Conservation (phyloP, 2,888 invertebrate genomes). For the Lycaena phlaeas region DNA sequence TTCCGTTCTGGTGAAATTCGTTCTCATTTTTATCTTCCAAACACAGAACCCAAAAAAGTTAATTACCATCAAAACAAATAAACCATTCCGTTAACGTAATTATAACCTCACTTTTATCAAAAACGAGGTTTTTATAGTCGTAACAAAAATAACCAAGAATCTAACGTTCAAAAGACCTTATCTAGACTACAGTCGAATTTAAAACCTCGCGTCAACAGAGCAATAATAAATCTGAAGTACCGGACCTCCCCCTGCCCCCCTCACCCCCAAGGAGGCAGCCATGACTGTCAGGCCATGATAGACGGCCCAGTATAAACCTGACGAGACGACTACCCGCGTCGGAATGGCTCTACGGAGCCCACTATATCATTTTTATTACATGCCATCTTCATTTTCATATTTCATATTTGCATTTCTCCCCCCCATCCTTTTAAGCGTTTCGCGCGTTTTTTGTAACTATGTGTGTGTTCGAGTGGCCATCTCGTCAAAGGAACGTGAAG, state of each 20-base stretch:
- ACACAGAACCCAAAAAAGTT: no score
- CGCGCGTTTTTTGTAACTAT: constrained; percentile 65
- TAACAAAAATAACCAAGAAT: background rate
- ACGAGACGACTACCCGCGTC: constrained; percentile 78
- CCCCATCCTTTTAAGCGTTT: constrained; percentile 51
- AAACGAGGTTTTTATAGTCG: no score
- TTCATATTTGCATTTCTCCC: constrained; percentile 73
- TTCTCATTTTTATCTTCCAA: no score
- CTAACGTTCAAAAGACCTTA: background rate
- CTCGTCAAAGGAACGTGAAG: constrained; percentile 10
- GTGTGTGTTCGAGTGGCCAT: constrained; percentile 13
- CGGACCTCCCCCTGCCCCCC: constrained; percentile 27
- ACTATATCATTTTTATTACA: constrained; percentile 87
- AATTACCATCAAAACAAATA: no score
- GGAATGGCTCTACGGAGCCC: constrained; percentile 84
- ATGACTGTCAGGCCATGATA: constrained; percentile 80
- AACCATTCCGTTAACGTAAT: background rate
- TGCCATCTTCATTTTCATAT: constrained; percentile 80
- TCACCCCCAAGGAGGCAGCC: constrained; percentile 48
- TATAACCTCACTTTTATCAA: no score
- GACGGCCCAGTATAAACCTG: constrained; percentile 83
- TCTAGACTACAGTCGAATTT: constrained; percentile 23
- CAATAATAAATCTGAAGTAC: constrained; percentile 56
- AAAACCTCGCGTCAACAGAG: constrained; percentile 54
- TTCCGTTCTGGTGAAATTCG: no score